These are phyloP conservation scores for Mesembrinibis cayennensis DNA, from an alignment of 2,113 vertebrate species.

Conservation along the genomic window DNA sequence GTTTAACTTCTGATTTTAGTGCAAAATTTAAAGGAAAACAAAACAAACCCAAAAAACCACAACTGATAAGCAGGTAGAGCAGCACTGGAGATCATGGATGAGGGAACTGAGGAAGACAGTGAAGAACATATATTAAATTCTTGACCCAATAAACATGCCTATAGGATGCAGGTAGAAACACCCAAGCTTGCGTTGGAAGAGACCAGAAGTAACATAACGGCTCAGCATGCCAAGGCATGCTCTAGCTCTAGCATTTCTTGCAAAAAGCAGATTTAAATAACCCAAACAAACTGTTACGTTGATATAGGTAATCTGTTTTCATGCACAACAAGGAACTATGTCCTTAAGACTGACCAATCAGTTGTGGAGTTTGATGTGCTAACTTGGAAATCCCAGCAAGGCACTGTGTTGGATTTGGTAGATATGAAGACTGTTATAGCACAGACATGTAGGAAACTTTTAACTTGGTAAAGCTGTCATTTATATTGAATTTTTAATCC, in stretches of 20 bases:
- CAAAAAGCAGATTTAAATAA: background rate
- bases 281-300: background rate
- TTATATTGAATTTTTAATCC: background rate
- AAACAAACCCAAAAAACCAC: rapidly evolving
- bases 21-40: background rate
- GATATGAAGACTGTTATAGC: background rate
- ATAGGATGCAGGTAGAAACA: background rate
- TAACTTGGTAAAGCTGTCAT: background rate
- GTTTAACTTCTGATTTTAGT: background rate
- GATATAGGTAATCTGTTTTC: background rate
- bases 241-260: background rate
- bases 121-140: background rate
- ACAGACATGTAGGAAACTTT: background rate
- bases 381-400: background rate
- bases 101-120: background rate
- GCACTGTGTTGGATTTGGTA: background rate
- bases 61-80: background rate
- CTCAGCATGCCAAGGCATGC: background rate
- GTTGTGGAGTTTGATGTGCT: background rate
- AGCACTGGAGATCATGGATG: background rate
- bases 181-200: background rate
- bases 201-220: background rate
- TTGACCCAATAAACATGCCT: rapidly evolving
- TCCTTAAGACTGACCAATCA: background rate
- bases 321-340: background rate